Conservation (phyloP, 1,140 invertebrate species). For the Leptestheria dahalacensis region DNA sequence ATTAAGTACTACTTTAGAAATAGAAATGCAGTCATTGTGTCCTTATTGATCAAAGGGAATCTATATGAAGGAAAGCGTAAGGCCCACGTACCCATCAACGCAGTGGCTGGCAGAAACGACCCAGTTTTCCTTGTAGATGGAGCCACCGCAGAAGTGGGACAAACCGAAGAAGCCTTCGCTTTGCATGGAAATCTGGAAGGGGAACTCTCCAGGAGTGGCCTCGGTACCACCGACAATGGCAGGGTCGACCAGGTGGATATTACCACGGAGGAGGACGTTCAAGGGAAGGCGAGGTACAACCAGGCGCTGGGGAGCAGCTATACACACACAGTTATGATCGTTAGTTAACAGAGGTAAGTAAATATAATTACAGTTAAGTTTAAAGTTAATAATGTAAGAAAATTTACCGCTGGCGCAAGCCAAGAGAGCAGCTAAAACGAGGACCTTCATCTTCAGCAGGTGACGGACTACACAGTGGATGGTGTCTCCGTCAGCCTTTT, state of each 20-base stretch:
- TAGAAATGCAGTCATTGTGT: no score
- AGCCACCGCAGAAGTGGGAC: conserved; percentile 39
- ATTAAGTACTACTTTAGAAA: background rate
- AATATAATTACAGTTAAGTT: background rate
- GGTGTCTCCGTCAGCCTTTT: no score
- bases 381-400: background rate
- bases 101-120: conserved; percentile 42
- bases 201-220: background rate
- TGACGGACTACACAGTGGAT: no score
- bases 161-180: conserved; percentile 21
- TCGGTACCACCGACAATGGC: conserved; percentile 43
- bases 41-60: no score
- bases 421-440: conserved; percentile 3
- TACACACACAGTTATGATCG: background rate
- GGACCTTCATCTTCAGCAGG: conserved; percentile 11
- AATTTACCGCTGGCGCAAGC: conserved; percentile 9
- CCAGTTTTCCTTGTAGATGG: conserved; percentile 38
- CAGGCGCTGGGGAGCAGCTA: conserved; percentile 7
- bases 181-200: conserved; percentile 40
- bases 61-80: no score
- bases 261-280: conserved; percentile 14
- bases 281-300: conserved; percentile 13
- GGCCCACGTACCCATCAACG: conserved; percentile 20
- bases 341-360: background rate
- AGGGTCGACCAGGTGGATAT: conserved; percentile 5